These are phyloP conservation scores for Hoplostethus mediterraneus DNA, from an alignment of 2,797 vertebrate species.

Conservation along the genomic window DNA sequence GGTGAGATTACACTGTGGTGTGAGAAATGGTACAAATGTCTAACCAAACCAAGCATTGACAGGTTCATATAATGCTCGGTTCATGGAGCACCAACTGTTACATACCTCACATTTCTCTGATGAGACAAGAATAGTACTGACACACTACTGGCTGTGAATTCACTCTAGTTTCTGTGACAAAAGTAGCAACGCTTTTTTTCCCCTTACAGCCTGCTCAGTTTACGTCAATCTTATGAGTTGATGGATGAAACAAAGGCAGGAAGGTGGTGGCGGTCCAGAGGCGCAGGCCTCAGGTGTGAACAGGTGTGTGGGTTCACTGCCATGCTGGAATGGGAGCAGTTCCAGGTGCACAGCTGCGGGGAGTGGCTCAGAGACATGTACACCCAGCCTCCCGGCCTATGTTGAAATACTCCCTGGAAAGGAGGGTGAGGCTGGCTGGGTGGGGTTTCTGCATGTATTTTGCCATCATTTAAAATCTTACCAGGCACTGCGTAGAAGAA, in stretches of 20 bases:
- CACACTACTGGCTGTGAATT: constrained; percentile 5
- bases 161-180: constrained; percentile 3
- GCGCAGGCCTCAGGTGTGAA: constrained; percentile 83
- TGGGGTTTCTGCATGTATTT: constrained; percentile 64
- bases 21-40: constrained; percentile 35
- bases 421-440: constrained; percentile 54
- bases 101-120: constrained; percentile 51
- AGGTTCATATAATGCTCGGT: constrained; percentile 5
- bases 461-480: constrained; percentile 62
- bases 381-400: constrained; percentile 68
- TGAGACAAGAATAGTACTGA: constrained; percentile 33
- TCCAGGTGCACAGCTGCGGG: constrained; percentile 86
- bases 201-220: constrained; percentile 41
- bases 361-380: constrained; percentile 69
- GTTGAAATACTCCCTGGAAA: constrained; percentile 72
- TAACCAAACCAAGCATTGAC: constrained; percentile 37
- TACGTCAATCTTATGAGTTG: constrained; percentile 60
- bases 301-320: constrained; percentile 86
- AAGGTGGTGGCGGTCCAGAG: constrained; percentile 66
- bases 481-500: constrained; percentile 17
- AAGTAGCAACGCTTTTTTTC: constrained; percentile 12
- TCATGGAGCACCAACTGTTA: constrained; percentile 9
- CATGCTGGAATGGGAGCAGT: constrained; percentile 82
- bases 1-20: constrained; percentile 42
- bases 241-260: constrained; percentile 73